Base-by-base conservation (phyloP, 35 echinoderm and acorn worm genomes). In the Eucidaris tribuloides region DNA sequence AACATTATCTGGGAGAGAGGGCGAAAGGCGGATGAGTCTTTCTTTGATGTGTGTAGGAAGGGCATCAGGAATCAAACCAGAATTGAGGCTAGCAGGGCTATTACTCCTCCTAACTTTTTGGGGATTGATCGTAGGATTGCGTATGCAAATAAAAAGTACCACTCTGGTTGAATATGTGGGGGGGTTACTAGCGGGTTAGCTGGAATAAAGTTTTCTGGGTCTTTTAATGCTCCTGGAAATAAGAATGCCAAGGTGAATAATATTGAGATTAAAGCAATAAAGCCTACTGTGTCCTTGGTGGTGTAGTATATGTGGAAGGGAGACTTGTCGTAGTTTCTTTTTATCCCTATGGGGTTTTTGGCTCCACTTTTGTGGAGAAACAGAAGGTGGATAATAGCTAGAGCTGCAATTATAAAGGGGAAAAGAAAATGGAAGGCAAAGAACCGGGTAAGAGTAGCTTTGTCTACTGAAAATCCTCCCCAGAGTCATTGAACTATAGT, bases 131-230 rank as follows among this genome's bases (percentile, higher is more conserved):
- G 91, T 0, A 94, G 81, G 7, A 94, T 94, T 6, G 91, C 85
- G 28, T 94, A 94, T 20, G 91, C 91, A 80, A 94, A 94, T 0
- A 94, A 36, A 42, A 94, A 94, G 41, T 94, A 94, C 84, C 91
- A 94, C 42, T 94, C 91, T 19, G 91, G 91, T 46, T 94, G 85
- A 0, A 94, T 94, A 43, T 94, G 91, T 4, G 65, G 30, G 0
- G 91, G 91, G 0, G 91, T 94, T 1, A 88, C 86, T 84, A 94
- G 29, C 0, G 91, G 91, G 3, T 94, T 89, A 6, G 91, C 91
- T 1, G 85, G 85, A 35, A 84, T 84, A 58, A 79, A 94, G 9
- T 94, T 94, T 65, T 94, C 86, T 25, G 86, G 85, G 59, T 94
- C 86, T 84, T n/a, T 79, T 65, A 94, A 36, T 3, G 62, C 43